phyloP scores from a whole-genome alignment of 2,113 vertebrate species.

The Ammodramus savannarum region DNA sequence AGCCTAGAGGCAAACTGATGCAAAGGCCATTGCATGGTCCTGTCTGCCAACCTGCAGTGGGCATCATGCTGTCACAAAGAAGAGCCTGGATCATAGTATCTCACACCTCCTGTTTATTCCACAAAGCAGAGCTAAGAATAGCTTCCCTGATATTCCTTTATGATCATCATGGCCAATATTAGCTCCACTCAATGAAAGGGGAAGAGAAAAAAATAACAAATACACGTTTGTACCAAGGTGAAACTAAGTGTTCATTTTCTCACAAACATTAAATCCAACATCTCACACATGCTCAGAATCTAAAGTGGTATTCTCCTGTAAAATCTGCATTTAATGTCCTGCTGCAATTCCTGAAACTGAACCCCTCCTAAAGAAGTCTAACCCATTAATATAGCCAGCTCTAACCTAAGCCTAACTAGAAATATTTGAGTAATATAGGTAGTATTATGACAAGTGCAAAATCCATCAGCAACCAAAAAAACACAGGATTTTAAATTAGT shows the following conservation, averaged over 20 bases:
- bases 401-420: not conserved
- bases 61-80: not conserved
- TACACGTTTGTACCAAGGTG: not conserved
- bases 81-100: not conserved
- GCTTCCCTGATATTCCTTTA: not conserved
- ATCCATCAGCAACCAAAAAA: not conserved
- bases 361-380: not conserved
- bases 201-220: not conserved
- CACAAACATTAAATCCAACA: not conserved
- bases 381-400: not conserved
- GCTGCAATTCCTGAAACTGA: not conserved
- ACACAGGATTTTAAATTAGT: not conserved
- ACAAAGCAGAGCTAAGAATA: not conserved
- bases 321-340: not conserved
- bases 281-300: not conserved
- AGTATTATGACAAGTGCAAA: not conserved
- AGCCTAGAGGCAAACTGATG: not conserved
- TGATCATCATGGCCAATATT: not conserved
- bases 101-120: constrained; percentile 21
- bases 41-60: not conserved
- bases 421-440: not conserved
- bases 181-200: not conserved
- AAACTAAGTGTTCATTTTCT: not conserved
- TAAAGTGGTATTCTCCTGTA: not conserved
- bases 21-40: not conserved